Conservation (phyloP, 1,140 invertebrate genomes). For the Dufourea novaeangliae region DNA sequence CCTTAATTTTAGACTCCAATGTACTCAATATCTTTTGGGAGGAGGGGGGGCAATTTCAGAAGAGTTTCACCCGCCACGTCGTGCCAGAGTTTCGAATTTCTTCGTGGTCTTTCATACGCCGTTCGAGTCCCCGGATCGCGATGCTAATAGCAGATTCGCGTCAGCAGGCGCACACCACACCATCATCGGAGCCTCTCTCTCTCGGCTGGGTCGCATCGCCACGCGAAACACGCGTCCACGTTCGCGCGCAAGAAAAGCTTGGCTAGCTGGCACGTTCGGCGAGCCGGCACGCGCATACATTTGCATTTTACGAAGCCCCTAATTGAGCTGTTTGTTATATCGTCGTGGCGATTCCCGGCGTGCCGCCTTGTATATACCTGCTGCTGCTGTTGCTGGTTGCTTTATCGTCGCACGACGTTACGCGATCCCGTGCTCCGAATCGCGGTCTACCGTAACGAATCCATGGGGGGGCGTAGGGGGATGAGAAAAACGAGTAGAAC, state of each 20-base stretch:
- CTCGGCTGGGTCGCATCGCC: slow-evolving; percentile 17
- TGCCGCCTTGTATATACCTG: slow-evolving; percentile 8
- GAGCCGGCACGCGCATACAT: slow-evolving; percentile 64
- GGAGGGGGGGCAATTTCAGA: neutral
- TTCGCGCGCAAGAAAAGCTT: slow-evolving; percentile 41
- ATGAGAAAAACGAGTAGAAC: no score
- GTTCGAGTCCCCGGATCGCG: neutral
- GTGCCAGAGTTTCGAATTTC: neutral
- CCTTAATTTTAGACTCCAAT: no score
- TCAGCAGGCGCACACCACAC: neutral
- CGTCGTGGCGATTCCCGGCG: slow-evolving; percentile 52
- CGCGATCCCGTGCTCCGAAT: slow-evolving; percentile 29
- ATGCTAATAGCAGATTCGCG: slow-evolving; percentile 17
- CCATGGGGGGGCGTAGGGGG: no score
- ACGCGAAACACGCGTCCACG: slow-evolving; percentile 34
- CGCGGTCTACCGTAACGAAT: neutral
- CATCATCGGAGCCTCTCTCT: no score
- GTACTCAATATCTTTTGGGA: neutral
- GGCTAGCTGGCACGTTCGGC: slow-evolving; percentile 56
- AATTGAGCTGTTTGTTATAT: slow-evolving; percentile 73
- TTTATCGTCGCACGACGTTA: slow-evolving; percentile 55
- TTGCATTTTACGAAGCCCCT: slow-evolving; percentile 69
- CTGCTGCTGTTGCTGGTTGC: no score
- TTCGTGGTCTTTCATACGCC: neutral
- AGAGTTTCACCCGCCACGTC: neutral